These are phyloP conservation scores for Harpalus rubripes DNA, from an alignment of 2,888 invertebrate species.

Conservation along the genomic window DNA sequence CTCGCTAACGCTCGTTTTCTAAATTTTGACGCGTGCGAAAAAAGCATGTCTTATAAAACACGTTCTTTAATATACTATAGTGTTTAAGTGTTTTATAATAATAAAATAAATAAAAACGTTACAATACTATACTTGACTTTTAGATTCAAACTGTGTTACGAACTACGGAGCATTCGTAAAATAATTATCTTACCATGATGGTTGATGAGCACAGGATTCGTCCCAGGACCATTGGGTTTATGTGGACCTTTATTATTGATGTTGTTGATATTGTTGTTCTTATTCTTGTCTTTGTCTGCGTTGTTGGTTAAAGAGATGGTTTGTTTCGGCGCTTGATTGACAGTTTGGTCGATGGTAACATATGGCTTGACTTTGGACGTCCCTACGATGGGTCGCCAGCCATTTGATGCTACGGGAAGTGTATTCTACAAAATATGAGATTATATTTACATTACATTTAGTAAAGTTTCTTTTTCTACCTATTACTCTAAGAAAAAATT, in stretches of 20 bases:
- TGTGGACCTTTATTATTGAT: background rate
- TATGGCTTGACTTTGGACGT: conserved; percentile 65
- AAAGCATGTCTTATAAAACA: too few species aligned
- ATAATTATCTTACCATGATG: conserved; percentile 64
- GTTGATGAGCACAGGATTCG: conserved; percentile 20
- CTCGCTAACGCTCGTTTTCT: too few species aligned
- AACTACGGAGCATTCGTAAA: too few species aligned
- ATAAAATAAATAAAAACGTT: too few species aligned
- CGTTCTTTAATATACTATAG: too few species aligned
- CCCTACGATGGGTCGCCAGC: conserved; percentile 82
- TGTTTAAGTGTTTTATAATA: too few species aligned
- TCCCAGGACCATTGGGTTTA: background rate
- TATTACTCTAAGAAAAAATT: too few species aligned
- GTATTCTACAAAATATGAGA: conserved; percentile 71
- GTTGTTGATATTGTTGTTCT: background rate
- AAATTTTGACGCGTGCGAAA: too few species aligned
- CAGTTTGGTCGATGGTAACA: background rate
- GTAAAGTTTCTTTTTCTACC: background rate
- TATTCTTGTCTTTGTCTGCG: background rate
- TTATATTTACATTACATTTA: background rate
- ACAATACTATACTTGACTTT: too few species aligned
- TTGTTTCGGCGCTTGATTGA: background rate
- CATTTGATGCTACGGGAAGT: conserved; percentile 80
- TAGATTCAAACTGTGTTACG: too few species aligned
- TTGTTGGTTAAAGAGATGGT: conserved; percentile 25